Base-by-base conservation (phyloP, 2,888 invertebrate species). In the Sialis lutaria region DNA sequence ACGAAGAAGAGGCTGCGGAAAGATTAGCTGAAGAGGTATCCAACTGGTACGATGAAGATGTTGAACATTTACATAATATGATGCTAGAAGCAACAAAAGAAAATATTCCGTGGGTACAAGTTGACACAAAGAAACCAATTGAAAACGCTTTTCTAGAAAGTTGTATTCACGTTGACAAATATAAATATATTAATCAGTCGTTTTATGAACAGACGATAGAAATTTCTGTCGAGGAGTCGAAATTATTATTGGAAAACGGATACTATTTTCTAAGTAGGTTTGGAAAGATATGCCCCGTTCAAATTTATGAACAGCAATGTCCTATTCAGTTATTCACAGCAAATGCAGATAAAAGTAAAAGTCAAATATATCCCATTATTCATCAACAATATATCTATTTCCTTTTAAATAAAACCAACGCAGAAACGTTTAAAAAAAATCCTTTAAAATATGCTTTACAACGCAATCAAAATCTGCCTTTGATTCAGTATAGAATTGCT, bases 251-350 rank as follows among this genome's bases (percentile, higher is more conserved):
- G 35, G 57, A 63, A 2, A 64, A 64, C 50, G 80, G 81, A 5
- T 75, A 74, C 58, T 76, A 64, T 57, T 72, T 79, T 50, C 57
- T 74, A 13, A 81, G 80, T 57, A 70, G 72, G 53, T 81, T 79
- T 59, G 70, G 74, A 22, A 68, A 72, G 47, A 68, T 72, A 55
- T 80, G 81, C 57, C 82, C 82, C 1, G 79, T 82, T 1, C 72
- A 74, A 55, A 63, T 75, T 44, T 67, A 58, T 55, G 67, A 73
- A 54, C 64, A 70, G 50, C 61, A 67, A 37, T 58, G 66, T 46
- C 63, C 69, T 1, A 58, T 75, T 48, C 66, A 73, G 56, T 67
- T 71, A 55, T 77, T 67, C 56, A 61, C 66, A 47, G 62, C 69
- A 7, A 57, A 60, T 45, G 62, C 69, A 7, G 57, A 60, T 45